Conservation (phyloP, 2,113 vertebrate species). For the Sus scrofa region T2T-Sscrofa CM000829.6:48461501-48462000, state of each 20-base stretch:
- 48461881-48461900: conserved; percentile 18
- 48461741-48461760: not conserved
- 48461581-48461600: not conserved
- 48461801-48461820: not conserved
- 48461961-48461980: not conserved
- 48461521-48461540: conserved; percentile 23
- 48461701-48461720: not conserved
- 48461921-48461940: not conserved
- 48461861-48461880: conserved; percentile 10
- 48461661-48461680: not conserved
- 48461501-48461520: not conserved
- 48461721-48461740: not conserved
- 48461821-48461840: not conserved
- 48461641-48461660: not conserved
- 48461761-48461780: not conserved
- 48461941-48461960: not conserved
- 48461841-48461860: not conserved
- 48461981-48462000: not conserved
- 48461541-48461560: not conserved
- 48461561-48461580: not conserved
- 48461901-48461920: not conserved
- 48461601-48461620: not conserved
- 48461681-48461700: not conserved
- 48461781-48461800: not conserved
- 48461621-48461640: not conserved